Conservation (phyloP, 2,888 invertebrate species). For the Zonitis immaculata region DNA sequence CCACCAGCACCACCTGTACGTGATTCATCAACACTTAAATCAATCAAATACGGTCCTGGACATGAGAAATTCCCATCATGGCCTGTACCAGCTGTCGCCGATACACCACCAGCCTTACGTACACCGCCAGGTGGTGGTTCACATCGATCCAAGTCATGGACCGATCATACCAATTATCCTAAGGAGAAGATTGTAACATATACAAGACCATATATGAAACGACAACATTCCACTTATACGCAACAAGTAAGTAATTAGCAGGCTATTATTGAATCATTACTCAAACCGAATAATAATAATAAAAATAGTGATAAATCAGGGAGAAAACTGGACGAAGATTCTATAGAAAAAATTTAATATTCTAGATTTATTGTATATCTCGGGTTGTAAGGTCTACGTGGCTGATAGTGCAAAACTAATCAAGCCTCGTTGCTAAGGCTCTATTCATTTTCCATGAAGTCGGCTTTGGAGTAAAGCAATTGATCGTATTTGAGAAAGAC, state of each 20-base stretch:
- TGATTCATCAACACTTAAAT: conserved; percentile 63
- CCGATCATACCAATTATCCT: conserved; percentile 65
- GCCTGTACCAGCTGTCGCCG: conserved; percentile 62
- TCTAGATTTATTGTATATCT: too few species aligned
- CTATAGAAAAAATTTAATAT: too few species aligned
- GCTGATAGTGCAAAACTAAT: too few species aligned
- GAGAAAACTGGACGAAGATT: too few species aligned
- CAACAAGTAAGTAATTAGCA: conserved; percentile 51
- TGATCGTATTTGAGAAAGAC: too few species aligned
- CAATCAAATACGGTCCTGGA: conserved; percentile 62
- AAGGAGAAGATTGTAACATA: conserved; percentile 62
- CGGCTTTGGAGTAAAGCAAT: too few species aligned
- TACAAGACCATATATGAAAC: conserved; percentile 60
- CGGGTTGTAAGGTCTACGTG: too few species aligned
- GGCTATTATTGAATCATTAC: conserved; percentile 49
- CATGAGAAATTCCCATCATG: conserved; percentile 73
- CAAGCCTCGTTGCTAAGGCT: too few species aligned
- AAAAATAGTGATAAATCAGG: too few species aligned
- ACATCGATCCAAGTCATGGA: conserved; percentile 65
- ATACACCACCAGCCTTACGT: conserved; percentile 49
- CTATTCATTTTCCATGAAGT: too few species aligned
- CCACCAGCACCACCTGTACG: conserved; percentile 60
- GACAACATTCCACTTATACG: conserved; percentile 55
- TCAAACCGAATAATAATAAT: too few species aligned
- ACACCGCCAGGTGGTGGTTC: conserved; percentile 53